Conservation (phyloP, 2,888 invertebrate species). For the Thymelicus acteon region DNA sequence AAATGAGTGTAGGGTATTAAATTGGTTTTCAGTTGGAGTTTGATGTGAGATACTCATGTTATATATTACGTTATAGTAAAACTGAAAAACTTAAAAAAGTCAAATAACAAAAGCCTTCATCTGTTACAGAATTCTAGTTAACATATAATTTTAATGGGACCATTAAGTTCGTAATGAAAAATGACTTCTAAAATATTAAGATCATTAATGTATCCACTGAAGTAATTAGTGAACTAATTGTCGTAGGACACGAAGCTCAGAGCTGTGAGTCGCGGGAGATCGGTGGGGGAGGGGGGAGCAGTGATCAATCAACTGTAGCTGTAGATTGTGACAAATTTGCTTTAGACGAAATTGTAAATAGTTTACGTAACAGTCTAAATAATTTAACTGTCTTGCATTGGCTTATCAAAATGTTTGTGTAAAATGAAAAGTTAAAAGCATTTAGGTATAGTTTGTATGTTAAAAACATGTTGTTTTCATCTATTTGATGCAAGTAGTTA, state of each 20-base stretch:
- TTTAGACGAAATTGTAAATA: constrained; percentile 2
- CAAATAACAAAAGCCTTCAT: no score
- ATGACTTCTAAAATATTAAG: constrained; percentile 34
- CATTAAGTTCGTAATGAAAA: constrained; percentile 22
- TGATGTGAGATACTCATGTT: no score
- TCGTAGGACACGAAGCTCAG: constrained; percentile 29
- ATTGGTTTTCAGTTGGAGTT: no score
- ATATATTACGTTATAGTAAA: no score
- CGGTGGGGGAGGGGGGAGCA: constrained; percentile 20
- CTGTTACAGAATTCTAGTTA: constrained; percentile 11
- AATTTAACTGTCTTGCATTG: no score
- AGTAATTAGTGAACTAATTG: constrained; percentile 34
- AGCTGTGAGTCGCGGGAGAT: constrained; percentile 18
- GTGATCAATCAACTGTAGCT: constrained; percentile 24
- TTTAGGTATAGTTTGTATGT: no score
- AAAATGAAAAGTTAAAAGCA: no score
- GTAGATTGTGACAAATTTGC: not conserved
- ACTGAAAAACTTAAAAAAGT: no score
- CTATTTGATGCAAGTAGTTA: no score
- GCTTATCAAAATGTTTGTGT: no score
- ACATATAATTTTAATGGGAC: constrained; percentile 19
- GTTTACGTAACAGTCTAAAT: not conserved
- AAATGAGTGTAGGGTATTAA: no score
- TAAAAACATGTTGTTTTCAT: no score
- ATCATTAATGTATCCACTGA: constrained; percentile 34